Evolutionary conservation across 1,140 invertebrate genomes (phyloP).

Genomic region (Ips typographus): DNA sequence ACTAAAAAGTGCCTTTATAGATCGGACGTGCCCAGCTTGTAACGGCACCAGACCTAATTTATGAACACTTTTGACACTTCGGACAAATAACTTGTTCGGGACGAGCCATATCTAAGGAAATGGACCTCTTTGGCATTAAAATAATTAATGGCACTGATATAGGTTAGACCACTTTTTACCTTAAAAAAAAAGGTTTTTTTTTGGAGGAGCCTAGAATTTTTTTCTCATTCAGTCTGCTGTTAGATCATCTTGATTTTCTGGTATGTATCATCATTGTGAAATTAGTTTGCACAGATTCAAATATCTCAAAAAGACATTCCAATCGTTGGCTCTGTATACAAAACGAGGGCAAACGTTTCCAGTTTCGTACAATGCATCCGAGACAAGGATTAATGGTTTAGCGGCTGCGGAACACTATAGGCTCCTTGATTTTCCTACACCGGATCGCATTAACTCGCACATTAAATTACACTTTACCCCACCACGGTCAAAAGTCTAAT

Average conservation of each 20-base stretch:
- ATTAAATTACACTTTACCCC: constrained; percentile 26
- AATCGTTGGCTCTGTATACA: not conserved
- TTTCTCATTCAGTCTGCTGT: no score
- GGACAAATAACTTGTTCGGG: constrained; percentile 26
- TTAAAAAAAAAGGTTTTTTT: not conserved
- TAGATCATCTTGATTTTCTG: no score
- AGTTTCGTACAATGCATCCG: constrained; percentile 22
- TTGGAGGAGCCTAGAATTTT: no score
- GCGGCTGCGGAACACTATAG: constrained; percentile 5
- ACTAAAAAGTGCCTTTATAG: constrained; percentile 23
- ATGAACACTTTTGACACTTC: constrained; percentile 27
- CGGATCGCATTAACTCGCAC: constrained; percentile 19
- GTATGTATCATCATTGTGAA: no score
- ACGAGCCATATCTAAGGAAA: constrained; percentile 20
- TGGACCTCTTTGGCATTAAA: constrained; percentile 29
- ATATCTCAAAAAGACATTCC: not conserved
- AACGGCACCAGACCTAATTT: constrained; percentile 17
- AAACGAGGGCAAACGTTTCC: constrained; percentile 20
- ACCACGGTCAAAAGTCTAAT: constrained; percentile 20
- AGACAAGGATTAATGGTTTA: constrained; percentile 22
- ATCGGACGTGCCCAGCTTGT: constrained; percentile 20
- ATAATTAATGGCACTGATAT: constrained; percentile 27
- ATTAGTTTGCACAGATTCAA: no score
- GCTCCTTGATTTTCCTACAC: constrained; percentile 26
- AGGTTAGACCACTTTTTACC: not conserved